phyloP scores from a whole-genome alignment of 1,140 invertebrate species.

The Lordiphosa clarofinis region DNA sequence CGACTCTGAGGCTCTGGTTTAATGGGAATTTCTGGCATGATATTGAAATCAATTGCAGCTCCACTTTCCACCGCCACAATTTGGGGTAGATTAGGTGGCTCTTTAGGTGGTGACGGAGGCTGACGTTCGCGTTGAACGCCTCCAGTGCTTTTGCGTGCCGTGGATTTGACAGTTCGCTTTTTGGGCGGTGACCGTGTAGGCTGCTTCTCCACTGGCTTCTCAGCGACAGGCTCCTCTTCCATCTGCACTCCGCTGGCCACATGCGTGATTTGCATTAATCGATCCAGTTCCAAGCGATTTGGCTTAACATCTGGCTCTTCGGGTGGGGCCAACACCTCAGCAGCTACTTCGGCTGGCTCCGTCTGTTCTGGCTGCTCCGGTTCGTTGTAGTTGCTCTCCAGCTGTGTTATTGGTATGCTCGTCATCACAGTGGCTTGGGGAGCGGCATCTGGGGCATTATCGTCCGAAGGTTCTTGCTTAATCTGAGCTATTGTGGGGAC shows the following conservation, averaged over 20 bases:
- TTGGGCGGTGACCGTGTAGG: neutral
- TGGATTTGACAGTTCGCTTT: slow-evolving; percentile 21
- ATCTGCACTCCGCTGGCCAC: slow-evolving; percentile 63
- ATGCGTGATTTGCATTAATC: slow-evolving; percentile 60
- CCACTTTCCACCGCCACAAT: slow-evolving; percentile 58
- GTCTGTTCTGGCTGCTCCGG: neutral
- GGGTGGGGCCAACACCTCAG: neutral
- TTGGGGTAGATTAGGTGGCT: slow-evolving; percentile 30
- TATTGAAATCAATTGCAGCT: slow-evolving; percentile 27
- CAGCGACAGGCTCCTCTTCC: slow-evolving; percentile 43
- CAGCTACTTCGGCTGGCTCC: neutral
- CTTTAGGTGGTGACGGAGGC: neutral
- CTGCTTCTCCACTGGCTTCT: neutral
- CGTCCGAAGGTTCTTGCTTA: slow-evolving; percentile 60
- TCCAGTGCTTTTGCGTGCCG: slow-evolving; percentile 57
- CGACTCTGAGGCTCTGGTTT: slow-evolving; percentile 60
- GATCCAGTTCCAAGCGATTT: slow-evolving; percentile 65
- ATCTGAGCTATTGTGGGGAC: slow-evolving; percentile 16
- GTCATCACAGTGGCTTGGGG: slow-evolving; percentile 62
- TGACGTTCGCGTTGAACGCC: slow-evolving; percentile 3
- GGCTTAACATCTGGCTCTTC: slow-evolving; percentile 58
- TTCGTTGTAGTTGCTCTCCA: slow-evolving; percentile 37
- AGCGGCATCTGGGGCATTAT: slow-evolving; percentile 11
- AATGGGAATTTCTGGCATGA: slow-evolving; percentile 31
- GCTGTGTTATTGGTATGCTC: slow-evolving; percentile 64